Evolutionary conservation across 2,797 vertebrate genomes (phyloP), one percentile per base, ranked within the genome.

Genomic region (Girardinus metallicus): DNA sequence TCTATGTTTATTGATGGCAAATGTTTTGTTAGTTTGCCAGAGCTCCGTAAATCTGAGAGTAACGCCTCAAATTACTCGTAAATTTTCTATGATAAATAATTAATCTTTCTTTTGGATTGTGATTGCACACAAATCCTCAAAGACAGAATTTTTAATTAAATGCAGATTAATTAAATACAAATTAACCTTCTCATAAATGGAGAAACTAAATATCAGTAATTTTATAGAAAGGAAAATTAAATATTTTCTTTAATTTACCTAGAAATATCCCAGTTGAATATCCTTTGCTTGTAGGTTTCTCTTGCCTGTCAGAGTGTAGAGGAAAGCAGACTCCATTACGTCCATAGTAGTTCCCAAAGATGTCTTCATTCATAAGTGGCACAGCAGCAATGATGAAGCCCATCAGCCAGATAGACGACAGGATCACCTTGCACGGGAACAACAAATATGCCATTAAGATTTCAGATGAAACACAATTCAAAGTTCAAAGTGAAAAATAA

Each of bases 181-280:
- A 34, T n/a, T 1, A 29, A 29, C 18, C 13, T 44, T 55, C 29
- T 31, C 1, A 23, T 15, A 18, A 70, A 26, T 2, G 26, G 11
- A 31, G 41, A 43, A 44, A 73, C 43, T 0, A 29, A 13, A 26
- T 46, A 39, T 36, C 15, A 46, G 31, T 71, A 60, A 15, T 26
- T 72, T 68, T 47, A 0, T n/a, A 7, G 31, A 53, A 26, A 75
- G 18, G 4, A 21, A 76, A 46, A 44, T 2, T 31, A 26, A 31
- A 29, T 12, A 43, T 78, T 62, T 70, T 66, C 12, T 70, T 79
- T 36, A 74, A 91, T 91, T 95, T 96, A 97, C 96, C 96, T 82
- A 97, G 94, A 90, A 98, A 97, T 90, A 97, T 97, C 66, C 95
- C 97, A 1, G 96, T 96, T 68, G 97, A 97, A 93, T 97, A 97